Base-by-base conservation (phyloP, 2,888 invertebrate genomes). In the Sussaba pulchella region DNA sequence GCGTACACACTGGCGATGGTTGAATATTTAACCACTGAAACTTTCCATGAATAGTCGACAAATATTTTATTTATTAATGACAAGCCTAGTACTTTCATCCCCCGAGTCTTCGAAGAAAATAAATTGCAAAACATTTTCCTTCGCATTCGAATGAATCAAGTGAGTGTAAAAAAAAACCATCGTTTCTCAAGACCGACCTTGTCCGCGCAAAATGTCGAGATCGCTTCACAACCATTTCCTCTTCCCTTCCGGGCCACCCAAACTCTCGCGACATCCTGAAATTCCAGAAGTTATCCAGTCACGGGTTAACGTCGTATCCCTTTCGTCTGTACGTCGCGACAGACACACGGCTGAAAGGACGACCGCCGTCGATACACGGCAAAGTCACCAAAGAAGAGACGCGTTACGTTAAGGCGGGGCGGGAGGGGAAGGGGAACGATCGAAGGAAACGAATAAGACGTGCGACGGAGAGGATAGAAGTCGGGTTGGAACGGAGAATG, bases 311-410 rank as follows among this genome's bases (percentile, higher is more conserved):
- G 21, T 66, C 12, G 17, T 63, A 5, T 50, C 64, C 6, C 14
- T 71, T 36, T n/a, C 36, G 57, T 41, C 21, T 59, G 24, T 66
- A 47, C n/a, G 17, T 66, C 57, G 14, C 43, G 61, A 69, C 73
- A 66, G 69, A 64, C 63, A 26, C 36, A n/a, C n/a, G 39, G 21
- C 59, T 41, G 31, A 45, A 14, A 70, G 73, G 45, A n/a, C 50
- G 70, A 66, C 63, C 59, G 66, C 52, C 75, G 59, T 75, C 75
- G 71, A 75, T 75, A 66, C 41, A 63, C 61, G 59, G 61, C 59
- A 66, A 75, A 59, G 41, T 41, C 57, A 14, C 9, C 39, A 39
- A 63, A 45, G 24, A 50, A 54, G 26, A 64, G 43, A 47, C 10
- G 21, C 31, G 31, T 12, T n/a, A 19, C 24, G 14, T 31, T n/a